Conservation (phyloP, 2,113 vertebrate species). For the Erythrolamprus reginae region DNA sequence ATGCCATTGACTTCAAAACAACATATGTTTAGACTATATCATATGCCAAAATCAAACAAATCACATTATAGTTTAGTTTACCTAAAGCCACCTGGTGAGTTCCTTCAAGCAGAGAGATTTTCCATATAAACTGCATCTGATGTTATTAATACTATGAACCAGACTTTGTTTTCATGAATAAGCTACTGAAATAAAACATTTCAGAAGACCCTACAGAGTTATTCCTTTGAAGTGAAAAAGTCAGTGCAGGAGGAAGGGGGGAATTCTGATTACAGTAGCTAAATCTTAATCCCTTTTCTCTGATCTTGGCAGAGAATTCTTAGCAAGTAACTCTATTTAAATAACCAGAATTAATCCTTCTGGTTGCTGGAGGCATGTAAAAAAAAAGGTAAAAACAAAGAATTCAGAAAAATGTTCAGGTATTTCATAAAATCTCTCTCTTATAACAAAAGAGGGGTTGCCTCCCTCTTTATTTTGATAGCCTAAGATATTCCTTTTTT, state of each 20-base stretch:
- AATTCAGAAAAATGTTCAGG: slow-evolving; percentile 71
- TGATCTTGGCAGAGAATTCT: slow-evolving; percentile 80
- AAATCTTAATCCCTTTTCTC: slow-evolving; percentile 83
- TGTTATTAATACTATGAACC: background rate
- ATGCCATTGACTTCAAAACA: background rate
- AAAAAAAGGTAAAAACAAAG: slow-evolving; percentile 76
- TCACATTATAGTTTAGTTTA: background rate
- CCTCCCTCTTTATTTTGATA: background rate
- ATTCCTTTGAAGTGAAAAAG: slow-evolving; percentile 55
- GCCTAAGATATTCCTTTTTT: slow-evolving; percentile 53
- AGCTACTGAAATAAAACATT: background rate
- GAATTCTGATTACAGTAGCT: slow-evolving; percentile 75
- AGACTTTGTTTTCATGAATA: background rate
- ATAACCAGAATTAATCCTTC: slow-evolving; percentile 85
- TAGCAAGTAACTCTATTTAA: slow-evolving; percentile 82
- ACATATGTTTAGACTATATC: background rate
- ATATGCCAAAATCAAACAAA: background rate
- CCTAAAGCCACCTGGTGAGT: background rate
- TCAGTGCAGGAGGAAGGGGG: slow-evolving; percentile 20
- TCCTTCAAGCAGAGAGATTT: background rate
- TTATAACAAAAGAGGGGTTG: slow-evolving; percentile 59
- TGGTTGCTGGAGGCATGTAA: slow-evolving; percentile 74
- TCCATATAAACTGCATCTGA: background rate
- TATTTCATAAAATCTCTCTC: slow-evolving; percentile 69
- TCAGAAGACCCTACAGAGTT: slow-evolving; percentile 33